Evolutionary conservation across 2,888 invertebrate genomes (phyloP).

Genomic region (Druceiella hillmani): DNA sequence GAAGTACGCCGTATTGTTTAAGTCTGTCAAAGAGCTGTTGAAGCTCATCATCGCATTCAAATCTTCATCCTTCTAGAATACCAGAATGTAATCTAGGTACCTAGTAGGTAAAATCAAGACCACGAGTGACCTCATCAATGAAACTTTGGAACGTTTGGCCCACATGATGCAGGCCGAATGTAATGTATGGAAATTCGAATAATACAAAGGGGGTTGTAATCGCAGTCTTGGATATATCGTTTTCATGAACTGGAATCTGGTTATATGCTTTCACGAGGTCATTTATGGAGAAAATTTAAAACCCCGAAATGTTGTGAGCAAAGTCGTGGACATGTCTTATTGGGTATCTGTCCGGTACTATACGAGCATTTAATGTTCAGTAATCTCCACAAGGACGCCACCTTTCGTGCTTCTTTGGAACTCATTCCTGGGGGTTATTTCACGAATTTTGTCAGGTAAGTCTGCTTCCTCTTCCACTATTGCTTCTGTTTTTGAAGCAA

Average conservation of each 20-base stretch:
- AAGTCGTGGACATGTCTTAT: slow-evolving; percentile 31
- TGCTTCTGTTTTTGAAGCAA: slow-evolving; percentile 11
- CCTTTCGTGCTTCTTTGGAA: no score
- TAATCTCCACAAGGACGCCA: slow-evolving; percentile 34
- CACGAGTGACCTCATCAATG: no score
- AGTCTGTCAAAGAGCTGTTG: slow-evolving; percentile 23
- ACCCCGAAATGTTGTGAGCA: slow-evolving; percentile 24
- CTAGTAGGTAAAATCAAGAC: no score
- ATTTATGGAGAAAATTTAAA: slow-evolving; percentile 27
- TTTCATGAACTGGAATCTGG: slow-evolving; percentile 30
- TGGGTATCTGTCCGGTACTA: slow-evolving; percentile 29
- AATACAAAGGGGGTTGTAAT: no score
- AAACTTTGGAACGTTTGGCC: no score
- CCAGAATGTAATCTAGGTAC: slow-evolving; percentile 31
- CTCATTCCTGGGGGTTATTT: background rate
- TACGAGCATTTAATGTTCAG: slow-evolving; percentile 28
- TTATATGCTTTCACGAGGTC: slow-evolving; percentile 32
- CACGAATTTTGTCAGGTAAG: slow-evolving; percentile 7
- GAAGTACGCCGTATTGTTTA: slow-evolving; percentile 24
- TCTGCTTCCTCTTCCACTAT: slow-evolving; percentile 13
- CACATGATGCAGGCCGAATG: no score
- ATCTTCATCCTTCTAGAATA: no score
- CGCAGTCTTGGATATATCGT: no score
- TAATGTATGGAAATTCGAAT: no score
- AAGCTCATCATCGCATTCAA: no score